Conservation (phyloP, 2,113 vertebrate species). For the Bubo scandiacus region DNA sequence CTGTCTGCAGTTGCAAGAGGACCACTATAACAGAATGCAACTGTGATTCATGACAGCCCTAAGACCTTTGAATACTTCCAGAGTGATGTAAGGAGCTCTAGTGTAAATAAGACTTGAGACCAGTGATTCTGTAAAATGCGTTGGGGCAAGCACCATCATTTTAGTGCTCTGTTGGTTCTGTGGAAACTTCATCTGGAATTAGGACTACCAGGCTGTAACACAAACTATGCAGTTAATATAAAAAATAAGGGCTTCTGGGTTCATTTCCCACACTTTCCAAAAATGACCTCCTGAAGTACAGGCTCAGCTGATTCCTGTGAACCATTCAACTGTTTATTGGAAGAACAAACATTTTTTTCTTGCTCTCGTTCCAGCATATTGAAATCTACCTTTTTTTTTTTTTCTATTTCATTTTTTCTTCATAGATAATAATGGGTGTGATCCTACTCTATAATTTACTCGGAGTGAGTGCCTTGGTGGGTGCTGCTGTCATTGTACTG, state of each 20-base stretch:
- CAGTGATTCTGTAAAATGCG: neutral
- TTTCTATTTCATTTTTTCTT: neutral
- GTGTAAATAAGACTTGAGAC: conserved; percentile 7
- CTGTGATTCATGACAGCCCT: neutral
- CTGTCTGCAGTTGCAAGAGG: neutral
- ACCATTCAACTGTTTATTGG: neutral
- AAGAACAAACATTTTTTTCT: neutral
- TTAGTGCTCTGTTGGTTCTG: neutral
- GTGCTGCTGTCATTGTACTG: conserved; percentile 91
- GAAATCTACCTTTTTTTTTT: neutral
- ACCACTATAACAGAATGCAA: neutral
- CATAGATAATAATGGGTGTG: conserved; percentile 98
- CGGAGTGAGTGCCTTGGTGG: conserved; percentile 85
- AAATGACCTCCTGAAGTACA: neutral
- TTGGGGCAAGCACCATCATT: neutral
- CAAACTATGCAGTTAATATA: neutral
- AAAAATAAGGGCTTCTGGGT: neutral
- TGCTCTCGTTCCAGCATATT: neutral
- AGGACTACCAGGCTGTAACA: neutral
- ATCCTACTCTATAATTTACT: conserved; percentile 90
- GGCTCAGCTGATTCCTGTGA: neutral
- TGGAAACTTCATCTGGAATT: neutral
- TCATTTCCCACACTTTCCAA: conserved; percentile 34
- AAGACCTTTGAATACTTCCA: neutral
- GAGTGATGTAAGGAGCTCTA: neutral